phyloP scores from a whole-genome alignment of 30 jellyfish, hydroid and myxozoan genomes.

The Calvadosia cruxmelitensis region DNA sequence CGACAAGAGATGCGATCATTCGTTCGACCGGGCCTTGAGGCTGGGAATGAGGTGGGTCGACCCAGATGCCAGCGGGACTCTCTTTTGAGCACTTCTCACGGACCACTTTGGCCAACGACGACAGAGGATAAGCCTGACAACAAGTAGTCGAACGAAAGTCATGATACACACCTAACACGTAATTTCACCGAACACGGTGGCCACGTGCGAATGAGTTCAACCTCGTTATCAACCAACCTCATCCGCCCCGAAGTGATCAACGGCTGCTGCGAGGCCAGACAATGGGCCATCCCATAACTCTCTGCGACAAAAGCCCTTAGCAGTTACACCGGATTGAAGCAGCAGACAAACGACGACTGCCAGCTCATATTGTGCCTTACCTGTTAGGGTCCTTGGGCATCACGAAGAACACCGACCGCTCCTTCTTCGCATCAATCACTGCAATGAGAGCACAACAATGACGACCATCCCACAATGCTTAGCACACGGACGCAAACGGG shows the following conservation, averaged over 20 bases:
- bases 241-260: constrained; percentile 63
- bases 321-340: too few relatives aligned
- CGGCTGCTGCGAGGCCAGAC: constrained; percentile 70
- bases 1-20: background rate
- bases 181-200: background rate
- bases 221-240: constrained; percentile 23
- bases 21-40: background rate
- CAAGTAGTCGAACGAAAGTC: too few relatives aligned
- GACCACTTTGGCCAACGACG: background rate
- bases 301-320: too few relatives aligned
- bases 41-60: background rate
- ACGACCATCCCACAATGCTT: background rate
- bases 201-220: background rate
- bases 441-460: background rate
- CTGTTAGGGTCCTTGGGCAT: constrained; percentile 58
- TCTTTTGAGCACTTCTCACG: background rate
- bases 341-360: background rate
- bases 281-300: constrained; percentile 97
- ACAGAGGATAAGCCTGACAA: background rate
- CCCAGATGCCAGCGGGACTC: background rate
- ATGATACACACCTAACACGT: too few relatives aligned
- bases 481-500: constrained; percentile 2
- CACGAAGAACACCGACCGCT: constrained; percentile 28
- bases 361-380: background rate
- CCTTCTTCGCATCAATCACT: background rate